Percentiles rank a stretch among this genome's conserved stretches.
Conservation (phyloP, 1,140 invertebrate species). For the Leptinotarsa lineolata region DNA sequence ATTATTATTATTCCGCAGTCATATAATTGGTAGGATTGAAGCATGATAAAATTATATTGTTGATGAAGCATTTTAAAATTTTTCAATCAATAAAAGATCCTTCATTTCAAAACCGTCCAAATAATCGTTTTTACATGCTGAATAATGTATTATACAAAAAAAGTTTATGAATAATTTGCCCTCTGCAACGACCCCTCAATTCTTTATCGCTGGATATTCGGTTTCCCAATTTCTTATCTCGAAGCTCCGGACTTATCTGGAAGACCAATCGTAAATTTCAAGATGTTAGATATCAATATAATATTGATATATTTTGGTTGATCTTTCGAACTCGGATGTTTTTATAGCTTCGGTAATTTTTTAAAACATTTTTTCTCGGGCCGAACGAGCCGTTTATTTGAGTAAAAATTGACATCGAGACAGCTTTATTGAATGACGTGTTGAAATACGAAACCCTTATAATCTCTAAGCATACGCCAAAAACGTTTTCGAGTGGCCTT, state of each 20-base stretch:
- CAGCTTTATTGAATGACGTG: constrained; percentile 2
- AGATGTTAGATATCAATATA: constrained; percentile 1
- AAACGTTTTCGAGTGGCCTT: constrained; percentile 1
- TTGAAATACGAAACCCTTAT: constrained; percentile 2
- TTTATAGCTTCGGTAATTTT: constrained; percentile 2
- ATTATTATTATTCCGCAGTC: too few relatives aligned
- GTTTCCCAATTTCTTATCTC: neutral
- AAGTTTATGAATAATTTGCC: neutral
- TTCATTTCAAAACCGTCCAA: neutral
- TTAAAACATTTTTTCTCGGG: neutral
- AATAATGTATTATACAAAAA: neutral
- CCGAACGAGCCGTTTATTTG: neutral
- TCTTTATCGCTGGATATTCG: neutral
- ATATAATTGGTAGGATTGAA: too few relatives aligned
- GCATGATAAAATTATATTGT: too few relatives aligned
- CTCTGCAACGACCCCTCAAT: neutral
- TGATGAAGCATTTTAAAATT: too few relatives aligned
- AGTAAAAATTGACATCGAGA: constrained; percentile 1
- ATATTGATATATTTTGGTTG: constrained; percentile 4
- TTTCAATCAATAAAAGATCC: too few relatives aligned
- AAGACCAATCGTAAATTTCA: neutral
- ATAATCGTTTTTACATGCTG: constrained; percentile 6
- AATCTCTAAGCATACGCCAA: constrained; percentile 8
- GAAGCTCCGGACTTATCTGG: neutral
- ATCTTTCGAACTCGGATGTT: neutral